Evolutionary conservation across 2,888 invertebrate species (phyloP).

Genomic region (Tipula helvola): DNA sequence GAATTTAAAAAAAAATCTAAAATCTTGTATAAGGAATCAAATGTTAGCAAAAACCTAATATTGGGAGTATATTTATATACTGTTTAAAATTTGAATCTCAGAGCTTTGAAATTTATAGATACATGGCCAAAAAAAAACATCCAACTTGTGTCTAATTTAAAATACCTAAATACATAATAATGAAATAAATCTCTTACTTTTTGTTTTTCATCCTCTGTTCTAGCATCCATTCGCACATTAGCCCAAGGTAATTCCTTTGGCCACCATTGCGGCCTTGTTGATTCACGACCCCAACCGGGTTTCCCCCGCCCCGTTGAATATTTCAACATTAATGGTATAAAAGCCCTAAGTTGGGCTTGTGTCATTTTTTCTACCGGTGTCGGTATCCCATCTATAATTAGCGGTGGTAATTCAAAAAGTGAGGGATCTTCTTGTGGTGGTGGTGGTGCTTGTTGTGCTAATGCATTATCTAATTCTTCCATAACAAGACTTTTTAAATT

Average conservation of each 20-base stretch:
- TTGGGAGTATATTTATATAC: no score
- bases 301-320: constrained; percentile 93
- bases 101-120: no score
- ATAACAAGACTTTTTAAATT: constrained; percentile 83
- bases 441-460: constrained; percentile 86
- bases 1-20: no score
- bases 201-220: constrained; percentile 92
- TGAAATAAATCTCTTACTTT: constrained; percentile 47
- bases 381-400: constrained; percentile 95
- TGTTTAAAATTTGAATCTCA: no score
- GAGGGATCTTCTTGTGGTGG: constrained; percentile 72
- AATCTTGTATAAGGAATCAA: no score
- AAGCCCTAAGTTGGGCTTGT: constrained; percentile 90
- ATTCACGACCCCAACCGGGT: constrained; percentile 95
- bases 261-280: constrained; percentile 96
- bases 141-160: no score
- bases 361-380: constrained; percentile 99
- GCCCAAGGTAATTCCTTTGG: constrained; percentile 97
- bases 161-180: no score
- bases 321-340: constrained; percentile 95
- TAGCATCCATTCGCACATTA: constrained; percentile 93
- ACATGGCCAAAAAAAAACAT: no score
- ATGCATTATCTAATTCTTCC: constrained; percentile 86
- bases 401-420: constrained; percentile 87
- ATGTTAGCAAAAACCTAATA: no score